phyloP scores from a whole-genome alignment of 2,888 invertebrate genomes.

The Aquatica leii region DNA sequence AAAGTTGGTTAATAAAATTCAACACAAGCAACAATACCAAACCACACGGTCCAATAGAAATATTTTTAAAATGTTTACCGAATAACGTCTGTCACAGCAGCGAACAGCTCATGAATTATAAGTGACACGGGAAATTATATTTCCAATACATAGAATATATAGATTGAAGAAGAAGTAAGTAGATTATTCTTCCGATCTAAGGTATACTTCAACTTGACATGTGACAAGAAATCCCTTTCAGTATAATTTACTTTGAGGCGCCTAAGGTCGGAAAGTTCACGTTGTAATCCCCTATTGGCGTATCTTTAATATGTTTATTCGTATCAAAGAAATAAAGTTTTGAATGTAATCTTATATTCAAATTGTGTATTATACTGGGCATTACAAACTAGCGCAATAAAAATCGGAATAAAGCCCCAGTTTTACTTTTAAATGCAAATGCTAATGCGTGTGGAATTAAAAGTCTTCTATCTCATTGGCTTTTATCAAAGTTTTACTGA shows the following conservation, averaged over 20 bases:
- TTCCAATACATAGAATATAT: conserved; percentile 41
- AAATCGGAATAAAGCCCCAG: conserved; percentile 36
- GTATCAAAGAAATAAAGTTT: conserved; percentile 34
- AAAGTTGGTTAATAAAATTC: conserved; percentile 33
- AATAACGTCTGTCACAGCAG: not conserved
- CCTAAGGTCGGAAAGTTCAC: conserved; percentile 38
- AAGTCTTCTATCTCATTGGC: conserved; percentile 31
- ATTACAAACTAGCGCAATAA: conserved; percentile 38
- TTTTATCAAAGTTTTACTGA: conserved; percentile 35
- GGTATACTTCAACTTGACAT: conserved; percentile 50
- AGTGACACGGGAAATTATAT: conserved; percentile 35
- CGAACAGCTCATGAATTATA: conserved; percentile 25
- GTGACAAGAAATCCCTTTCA: conserved; percentile 58
- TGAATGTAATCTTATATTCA: conserved; percentile 41
- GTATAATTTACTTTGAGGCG: conserved; percentile 56
- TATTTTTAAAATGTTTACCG: not conserved
- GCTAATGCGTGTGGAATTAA: conserved; percentile 36
- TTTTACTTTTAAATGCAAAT: conserved; percentile 38
- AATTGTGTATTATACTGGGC: conserved; percentile 32
- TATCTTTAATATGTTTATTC: conserved; percentile 39
- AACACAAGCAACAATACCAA: not conserved
- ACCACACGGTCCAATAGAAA: not conserved
- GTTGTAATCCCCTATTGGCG: conserved; percentile 22
- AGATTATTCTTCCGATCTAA: conserved; percentile 47
- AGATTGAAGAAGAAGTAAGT: conserved; percentile 46